Percentiles rank a stretch among this genome's conserved stretches.
phyloP scores from a whole-genome alignment of 2,888 invertebrate species.

The Ellobium chinense region DNA sequence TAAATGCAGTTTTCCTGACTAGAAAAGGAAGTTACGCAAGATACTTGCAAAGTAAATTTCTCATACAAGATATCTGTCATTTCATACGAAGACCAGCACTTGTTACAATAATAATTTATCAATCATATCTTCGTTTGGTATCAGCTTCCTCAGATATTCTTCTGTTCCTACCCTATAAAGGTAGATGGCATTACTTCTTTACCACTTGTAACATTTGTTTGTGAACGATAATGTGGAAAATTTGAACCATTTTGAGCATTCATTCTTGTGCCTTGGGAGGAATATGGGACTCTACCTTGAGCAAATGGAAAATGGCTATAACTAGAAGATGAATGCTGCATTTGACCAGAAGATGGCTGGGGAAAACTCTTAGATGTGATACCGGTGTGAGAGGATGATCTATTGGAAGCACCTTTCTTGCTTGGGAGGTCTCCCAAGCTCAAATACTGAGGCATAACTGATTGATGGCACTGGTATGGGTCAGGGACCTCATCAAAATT shows the following conservation, averaged over 20 bases:
- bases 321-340: slow-evolving; percentile 31
- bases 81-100: too few relatives aligned
- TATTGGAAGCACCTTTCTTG: slow-evolving; percentile 15
- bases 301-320: slow-evolving; percentile 1
- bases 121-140: too few relatives aligned
- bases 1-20: too few relatives aligned
- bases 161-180: too few relatives aligned
- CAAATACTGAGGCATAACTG: slow-evolving; percentile 33
- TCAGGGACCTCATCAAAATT: slow-evolving; percentile 22
- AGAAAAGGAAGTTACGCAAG: too few relatives aligned
- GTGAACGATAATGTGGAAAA: slow-evolving; percentile 10
- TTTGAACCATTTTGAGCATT: slow-evolving; percentile 32
- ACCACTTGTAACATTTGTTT: slow-evolving; percentile 11
- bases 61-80: not conserved
- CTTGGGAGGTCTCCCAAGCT: slow-evolving; percentile 35
- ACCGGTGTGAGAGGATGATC: not conserved
- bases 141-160: too few relatives aligned
- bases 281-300: slow-evolving; percentile 11
- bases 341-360: not conserved
- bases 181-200: slow-evolving; percentile 22
- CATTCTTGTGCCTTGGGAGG: slow-evolving; percentile 11
- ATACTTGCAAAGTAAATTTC: too few relatives aligned
- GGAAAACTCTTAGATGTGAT: not conserved
- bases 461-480: slow-evolving; percentile 16
- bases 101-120: too few relatives aligned